These are phyloP conservation scores for Punctoribates punctum DNA, from an alignment of 2,888 invertebrate genomes.

Conservation along the genomic window DNA sequence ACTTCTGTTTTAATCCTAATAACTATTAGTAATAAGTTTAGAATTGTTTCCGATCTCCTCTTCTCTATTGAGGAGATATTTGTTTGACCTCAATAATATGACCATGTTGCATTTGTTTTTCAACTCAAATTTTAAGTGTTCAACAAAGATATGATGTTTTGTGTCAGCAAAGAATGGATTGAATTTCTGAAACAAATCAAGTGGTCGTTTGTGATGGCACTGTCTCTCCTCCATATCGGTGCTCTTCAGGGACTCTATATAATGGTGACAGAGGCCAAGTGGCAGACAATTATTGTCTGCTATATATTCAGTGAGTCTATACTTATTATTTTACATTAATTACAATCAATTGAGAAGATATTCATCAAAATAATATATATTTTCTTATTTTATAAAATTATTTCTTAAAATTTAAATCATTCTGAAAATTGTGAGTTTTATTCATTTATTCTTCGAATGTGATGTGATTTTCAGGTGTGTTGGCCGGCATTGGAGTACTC, in stretches of 20 bases:
- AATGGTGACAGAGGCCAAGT: background rate
- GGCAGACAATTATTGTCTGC: conserved; percentile 5
- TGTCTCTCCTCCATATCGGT: background rate
- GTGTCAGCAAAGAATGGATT: background rate
- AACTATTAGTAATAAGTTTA: too few species aligned
- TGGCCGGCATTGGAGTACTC: conserved; percentile 18
- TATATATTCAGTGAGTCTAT: conserved; percentile 11
- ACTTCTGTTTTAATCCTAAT: too few species aligned
- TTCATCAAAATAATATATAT: background rate
- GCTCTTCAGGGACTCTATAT: background rate
- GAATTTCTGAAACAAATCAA: background rate
- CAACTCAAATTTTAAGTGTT: background rate
- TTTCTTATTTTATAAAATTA: background rate
- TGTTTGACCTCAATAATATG: too few species aligned
- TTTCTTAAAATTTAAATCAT: too few species aligned
- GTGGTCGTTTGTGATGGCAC: background rate
- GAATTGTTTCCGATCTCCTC: too few species aligned
- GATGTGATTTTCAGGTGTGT: conserved; percentile 7
- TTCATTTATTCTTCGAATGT: background rate
- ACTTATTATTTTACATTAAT: background rate
- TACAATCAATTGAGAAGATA: background rate
- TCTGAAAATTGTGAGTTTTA: background rate
- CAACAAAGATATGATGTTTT: background rate
- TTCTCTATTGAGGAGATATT: too few species aligned
- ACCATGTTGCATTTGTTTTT: background rate